Evolutionary conservation across 2,888 invertebrate genomes (phyloP).

Genomic region (Melipona beecheii): DNA sequence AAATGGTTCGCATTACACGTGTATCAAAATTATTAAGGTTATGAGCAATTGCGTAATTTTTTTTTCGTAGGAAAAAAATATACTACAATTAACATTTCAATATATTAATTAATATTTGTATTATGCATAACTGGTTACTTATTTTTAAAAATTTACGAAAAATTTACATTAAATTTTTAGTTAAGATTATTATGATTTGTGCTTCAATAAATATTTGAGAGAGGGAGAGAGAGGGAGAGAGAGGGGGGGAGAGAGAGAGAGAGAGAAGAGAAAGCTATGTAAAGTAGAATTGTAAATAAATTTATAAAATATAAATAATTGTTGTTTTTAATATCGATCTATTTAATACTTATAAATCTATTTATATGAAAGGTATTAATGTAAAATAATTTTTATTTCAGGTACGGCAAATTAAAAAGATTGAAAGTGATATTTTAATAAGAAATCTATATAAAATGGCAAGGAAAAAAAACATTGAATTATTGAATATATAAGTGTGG

Average conservation of each 20-base stretch:
- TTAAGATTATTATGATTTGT: background rate
- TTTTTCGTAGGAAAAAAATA: background rate
- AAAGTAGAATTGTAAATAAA: background rate
- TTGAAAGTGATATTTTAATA: slow-evolving; percentile 44
- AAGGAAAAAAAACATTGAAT: slow-evolving; percentile 56
- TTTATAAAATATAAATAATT: background rate
- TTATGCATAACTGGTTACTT: background rate
- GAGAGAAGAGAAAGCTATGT: background rate
- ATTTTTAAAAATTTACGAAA: background rate
- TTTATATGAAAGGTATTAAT: background rate
- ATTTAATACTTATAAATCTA: background rate
- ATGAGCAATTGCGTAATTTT: slow-evolving; percentile 45
- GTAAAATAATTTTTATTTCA: slow-evolving; percentile 24
- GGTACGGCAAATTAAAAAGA: slow-evolving; percentile 49
- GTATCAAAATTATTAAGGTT: slow-evolving; percentile 47
- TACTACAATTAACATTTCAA: slow-evolving; percentile 9
- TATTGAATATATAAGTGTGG: slow-evolving; percentile 31
- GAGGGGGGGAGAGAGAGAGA: background rate
- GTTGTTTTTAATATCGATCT: background rate
- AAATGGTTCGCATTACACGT: slow-evolving; percentile 17
- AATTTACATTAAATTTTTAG: background rate
- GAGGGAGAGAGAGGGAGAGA: background rate
- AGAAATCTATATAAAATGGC: slow-evolving; percentile 59
- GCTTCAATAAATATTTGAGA: background rate
- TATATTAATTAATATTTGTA: background rate